Conservation (phyloP, 2,797 vertebrate genomes). For the Aphelocoma californica region DNA sequence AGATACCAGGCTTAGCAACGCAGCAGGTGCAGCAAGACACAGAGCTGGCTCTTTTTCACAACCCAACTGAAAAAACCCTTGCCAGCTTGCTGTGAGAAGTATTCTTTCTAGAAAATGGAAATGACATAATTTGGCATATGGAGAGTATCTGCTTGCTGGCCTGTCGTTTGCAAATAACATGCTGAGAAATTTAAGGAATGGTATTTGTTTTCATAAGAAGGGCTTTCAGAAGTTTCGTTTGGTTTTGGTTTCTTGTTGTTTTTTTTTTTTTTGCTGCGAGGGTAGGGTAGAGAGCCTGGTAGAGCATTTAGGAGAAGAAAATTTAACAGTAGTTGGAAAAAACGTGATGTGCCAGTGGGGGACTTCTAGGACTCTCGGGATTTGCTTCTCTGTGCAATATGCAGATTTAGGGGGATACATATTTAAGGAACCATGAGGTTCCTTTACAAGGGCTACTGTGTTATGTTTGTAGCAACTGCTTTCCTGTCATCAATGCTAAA, state of each 20-base stretch:
- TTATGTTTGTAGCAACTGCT: background rate
- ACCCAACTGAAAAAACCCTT: background rate
- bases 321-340: background rate
- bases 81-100: background rate
- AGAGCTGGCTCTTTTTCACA: background rate
- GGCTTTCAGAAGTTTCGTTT: background rate
- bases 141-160: background rate
- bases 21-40: background rate
- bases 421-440: background rate
- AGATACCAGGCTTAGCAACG: background rate
- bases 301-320: background rate
- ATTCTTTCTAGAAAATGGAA: conserved; percentile 22
- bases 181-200: conserved; percentile 1
- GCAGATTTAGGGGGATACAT: background rate
- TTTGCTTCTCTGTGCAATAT: background rate
- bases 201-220: background rate
- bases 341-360: background rate
- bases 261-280: background rate
- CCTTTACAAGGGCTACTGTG: background rate
- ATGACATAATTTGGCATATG: conserved; percentile 11
- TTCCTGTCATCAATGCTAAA: background rate
- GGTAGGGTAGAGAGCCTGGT: background rate
- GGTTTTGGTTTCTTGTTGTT: background rate
- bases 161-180: background rate
- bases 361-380: background rate